Evolutionary conservation across 2,888 invertebrate species (phyloP).

Genomic region (Pogonocherus hispidulus): DNA sequence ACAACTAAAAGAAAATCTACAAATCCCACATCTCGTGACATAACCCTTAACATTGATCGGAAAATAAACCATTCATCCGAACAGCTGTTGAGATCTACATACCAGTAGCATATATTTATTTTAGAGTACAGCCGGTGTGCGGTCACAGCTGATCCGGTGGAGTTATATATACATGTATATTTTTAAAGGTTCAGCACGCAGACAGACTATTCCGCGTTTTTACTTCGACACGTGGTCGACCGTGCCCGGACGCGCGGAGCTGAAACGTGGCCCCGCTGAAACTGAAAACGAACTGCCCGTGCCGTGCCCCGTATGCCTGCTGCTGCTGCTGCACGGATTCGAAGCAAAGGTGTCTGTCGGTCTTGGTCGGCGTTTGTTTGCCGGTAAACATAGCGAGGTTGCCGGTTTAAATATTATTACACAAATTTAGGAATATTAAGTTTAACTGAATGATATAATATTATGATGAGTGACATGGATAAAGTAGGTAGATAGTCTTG

Average conservation of each 20-base stretch:
- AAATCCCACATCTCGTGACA: too few relatives aligned
- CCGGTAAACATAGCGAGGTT: background rate
- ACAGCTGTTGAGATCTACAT: constrained; percentile 13
- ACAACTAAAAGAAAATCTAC: too few relatives aligned
- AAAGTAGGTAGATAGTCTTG: too few relatives aligned
- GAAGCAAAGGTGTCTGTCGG: constrained; percentile 1
- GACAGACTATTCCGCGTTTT: background rate
- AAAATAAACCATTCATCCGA: background rate
- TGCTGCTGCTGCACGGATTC: constrained; percentile 6
- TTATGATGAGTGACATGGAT: too few relatives aligned
- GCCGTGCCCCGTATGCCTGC: too few relatives aligned
- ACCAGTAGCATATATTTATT: constrained; percentile 13
- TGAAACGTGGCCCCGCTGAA: background rate
- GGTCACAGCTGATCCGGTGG: constrained; percentile 16
- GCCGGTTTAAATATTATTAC: background rate
- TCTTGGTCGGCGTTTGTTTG: background rate
- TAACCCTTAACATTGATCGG: too few relatives aligned
- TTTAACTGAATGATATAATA: too few relatives aligned
- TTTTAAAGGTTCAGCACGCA: background rate
- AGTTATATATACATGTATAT: constrained; percentile 3
- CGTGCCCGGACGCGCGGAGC: background rate
- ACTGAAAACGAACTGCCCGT: constrained; percentile 6
- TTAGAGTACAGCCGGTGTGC: background rate
- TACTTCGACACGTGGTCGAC: constrained; percentile 11
- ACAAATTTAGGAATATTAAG: background rate